phyloP scores from a whole-genome alignment of 2,888 invertebrate species.

The Noctua janthina region DNA sequence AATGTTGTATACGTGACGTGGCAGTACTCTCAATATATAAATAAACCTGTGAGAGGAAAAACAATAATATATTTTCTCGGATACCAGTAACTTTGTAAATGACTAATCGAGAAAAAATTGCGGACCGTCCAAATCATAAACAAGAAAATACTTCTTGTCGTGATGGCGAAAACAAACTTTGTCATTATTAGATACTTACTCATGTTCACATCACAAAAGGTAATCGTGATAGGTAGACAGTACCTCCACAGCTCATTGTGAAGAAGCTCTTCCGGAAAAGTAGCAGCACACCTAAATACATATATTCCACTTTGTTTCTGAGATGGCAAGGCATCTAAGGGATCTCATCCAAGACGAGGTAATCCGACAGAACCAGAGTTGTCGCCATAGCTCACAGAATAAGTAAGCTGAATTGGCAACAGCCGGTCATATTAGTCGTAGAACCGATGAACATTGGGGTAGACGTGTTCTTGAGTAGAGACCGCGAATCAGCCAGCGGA shows the following conservation, averaged over 20 bases:
- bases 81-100: constrained; percentile 13
- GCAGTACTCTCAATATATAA: neutral
- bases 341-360: too few relatives aligned
- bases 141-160: neutral
- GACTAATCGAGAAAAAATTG: neutral
- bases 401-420: too few relatives aligned
- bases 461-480: too few relatives aligned
- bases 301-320: neutral
- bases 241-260: neutral
- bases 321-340: neutral
- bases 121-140: neutral
- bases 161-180: neutral
- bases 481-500: too few relatives aligned
- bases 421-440: too few relatives aligned
- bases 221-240: neutral
- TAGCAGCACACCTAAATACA: neutral
- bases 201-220: neutral
- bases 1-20: neutral
- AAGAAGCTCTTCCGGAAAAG: neutral
- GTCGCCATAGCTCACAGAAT: too few relatives aligned
- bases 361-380: too few relatives aligned
- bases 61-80: neutral
- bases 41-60: neutral
- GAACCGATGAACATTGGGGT: too few relatives aligned
- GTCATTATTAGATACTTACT: too few relatives aligned